phyloP scores from a whole-genome alignment of 2,113 vertebrate species.

The Equus przewalskii region DNA sequence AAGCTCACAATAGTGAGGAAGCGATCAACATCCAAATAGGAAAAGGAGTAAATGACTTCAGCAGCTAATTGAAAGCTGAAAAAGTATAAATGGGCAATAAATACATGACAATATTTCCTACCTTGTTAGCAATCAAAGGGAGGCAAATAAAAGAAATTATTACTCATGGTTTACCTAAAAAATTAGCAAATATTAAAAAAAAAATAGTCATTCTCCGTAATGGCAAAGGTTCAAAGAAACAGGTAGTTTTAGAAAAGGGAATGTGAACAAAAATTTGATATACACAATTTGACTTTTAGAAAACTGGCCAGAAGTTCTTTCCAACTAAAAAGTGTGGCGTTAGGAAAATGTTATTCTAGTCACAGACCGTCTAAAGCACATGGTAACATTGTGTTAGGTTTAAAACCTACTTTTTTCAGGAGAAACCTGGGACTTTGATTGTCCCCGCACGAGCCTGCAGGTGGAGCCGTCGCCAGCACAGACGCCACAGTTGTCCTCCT shows the following conservation, averaged over 20 bases:
- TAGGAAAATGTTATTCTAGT: not conserved
- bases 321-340: not conserved
- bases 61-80: not conserved
- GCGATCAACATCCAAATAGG: not conserved
- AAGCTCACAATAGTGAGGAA: not conserved
- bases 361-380: not conserved
- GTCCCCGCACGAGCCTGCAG: constrained; percentile 95
- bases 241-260: not conserved
- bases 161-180: not conserved
- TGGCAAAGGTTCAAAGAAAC: not conserved
- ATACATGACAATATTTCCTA: not conserved
- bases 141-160: not conserved
- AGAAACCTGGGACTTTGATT: constrained; percentile 91
- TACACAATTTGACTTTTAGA: not conserved
- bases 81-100: not conserved
- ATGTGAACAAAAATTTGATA: not conserved
- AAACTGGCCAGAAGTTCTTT: not conserved
- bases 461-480: constrained; percentile 94
- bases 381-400: not conserved
- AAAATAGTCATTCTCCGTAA: not conserved
- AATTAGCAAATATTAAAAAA: not conserved
- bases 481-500: constrained; percentile 95
- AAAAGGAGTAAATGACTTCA: not conserved
- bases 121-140: not conserved
- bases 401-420: constrained; percentile 93